A percentile compares a stretch with the other conserved stretches of the same genome.
Conservation (phyloP, 2,888 invertebrate species). For the Cataglyphis cursor region DNA sequence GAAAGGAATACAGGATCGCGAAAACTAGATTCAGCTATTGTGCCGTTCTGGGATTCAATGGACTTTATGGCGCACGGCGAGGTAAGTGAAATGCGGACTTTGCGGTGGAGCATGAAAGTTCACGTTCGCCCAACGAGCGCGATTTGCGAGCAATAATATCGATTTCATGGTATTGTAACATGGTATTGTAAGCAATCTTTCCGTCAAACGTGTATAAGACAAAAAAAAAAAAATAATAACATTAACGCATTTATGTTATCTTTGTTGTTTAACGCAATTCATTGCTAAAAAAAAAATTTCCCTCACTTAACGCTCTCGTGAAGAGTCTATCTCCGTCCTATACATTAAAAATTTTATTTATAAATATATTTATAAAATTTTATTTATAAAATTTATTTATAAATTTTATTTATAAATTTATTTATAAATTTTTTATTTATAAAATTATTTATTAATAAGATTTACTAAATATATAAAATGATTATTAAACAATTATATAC, state of each 20-base stretch:
- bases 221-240: neutral
- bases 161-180: constrained; percentile 27
- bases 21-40: constrained; percentile 42
- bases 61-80: constrained; percentile 21
- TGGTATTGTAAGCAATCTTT: too few relatives aligned
- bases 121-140: constrained; percentile 19
- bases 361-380: too few relatives aligned
- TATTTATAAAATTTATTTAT: too few relatives aligned
- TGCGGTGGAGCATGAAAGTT: constrained; percentile 33
- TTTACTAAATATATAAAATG: neutral
- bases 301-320: neutral
- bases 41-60: constrained; percentile 23
- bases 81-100: constrained; percentile 26
- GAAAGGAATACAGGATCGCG: constrained; percentile 8
- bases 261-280: neutral
- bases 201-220: neutral
- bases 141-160: constrained; percentile 47
- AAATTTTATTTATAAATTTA: too few relatives aligned
- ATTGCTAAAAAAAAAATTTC: neutral
- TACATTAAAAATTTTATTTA: neutral
- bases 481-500: neutral
- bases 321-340: neutral
- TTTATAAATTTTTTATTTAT: too few relatives aligned
- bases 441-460: too few relatives aligned
- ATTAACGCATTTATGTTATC: constrained; percentile 7